Conservation (phyloP, 2,888 invertebrate genomes). For the Gastrophysa polygoni region DNA sequence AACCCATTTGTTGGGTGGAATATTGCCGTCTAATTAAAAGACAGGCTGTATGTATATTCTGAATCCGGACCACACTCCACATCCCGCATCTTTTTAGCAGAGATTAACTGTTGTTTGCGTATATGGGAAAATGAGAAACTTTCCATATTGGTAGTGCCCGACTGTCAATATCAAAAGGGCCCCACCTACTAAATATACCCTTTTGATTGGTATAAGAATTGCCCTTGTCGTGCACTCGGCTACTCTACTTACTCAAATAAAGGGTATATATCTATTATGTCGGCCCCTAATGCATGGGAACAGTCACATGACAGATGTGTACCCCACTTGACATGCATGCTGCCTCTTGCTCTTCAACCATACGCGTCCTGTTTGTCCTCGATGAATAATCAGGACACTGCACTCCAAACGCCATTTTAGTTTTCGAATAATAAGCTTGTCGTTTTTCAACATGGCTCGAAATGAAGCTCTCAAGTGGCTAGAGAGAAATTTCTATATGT, state of each 20-base stretch:
- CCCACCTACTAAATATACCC: slow-evolving; percentile 48
- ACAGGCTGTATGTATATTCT: too few relatives aligned
- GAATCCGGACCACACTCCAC: too few relatives aligned
- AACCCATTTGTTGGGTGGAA: too few relatives aligned
- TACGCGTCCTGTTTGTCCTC: slow-evolving; percentile 38
- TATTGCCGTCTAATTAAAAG: too few relatives aligned
- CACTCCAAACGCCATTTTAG: slow-evolving; percentile 43
- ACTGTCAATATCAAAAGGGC: slow-evolving; percentile 38
- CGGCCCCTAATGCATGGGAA: slow-evolving; percentile 47
- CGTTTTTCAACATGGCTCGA: slow-evolving; percentile 20
- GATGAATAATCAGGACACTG: slow-evolving; percentile 40
- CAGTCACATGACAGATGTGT: slow-evolving; percentile 50
- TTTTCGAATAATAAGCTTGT: slow-evolving; percentile 29
- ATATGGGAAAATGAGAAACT: slow-evolving; percentile 31
- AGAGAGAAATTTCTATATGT: slow-evolving; percentile 22
- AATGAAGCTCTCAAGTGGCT: slow-evolving; percentile 27
- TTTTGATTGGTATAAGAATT: slow-evolving; percentile 48
- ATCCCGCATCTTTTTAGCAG: too few relatives aligned
- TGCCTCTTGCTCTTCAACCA: slow-evolving; percentile 35
- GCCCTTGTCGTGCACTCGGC: slow-evolving; percentile 43
- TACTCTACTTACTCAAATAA: slow-evolving; percentile 46
- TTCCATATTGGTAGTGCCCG: slow-evolving; percentile 31
- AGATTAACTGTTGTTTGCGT: slow-evolving; percentile 21
- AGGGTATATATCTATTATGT: slow-evolving; percentile 48
- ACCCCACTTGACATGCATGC: slow-evolving; percentile 46